Percentiles rank a stretch among this genome's conserved stretches.
Evolutionary conservation across 2,113 vertebrate species (phyloP).

Genomic region (Zosterops japonicus): DNA sequence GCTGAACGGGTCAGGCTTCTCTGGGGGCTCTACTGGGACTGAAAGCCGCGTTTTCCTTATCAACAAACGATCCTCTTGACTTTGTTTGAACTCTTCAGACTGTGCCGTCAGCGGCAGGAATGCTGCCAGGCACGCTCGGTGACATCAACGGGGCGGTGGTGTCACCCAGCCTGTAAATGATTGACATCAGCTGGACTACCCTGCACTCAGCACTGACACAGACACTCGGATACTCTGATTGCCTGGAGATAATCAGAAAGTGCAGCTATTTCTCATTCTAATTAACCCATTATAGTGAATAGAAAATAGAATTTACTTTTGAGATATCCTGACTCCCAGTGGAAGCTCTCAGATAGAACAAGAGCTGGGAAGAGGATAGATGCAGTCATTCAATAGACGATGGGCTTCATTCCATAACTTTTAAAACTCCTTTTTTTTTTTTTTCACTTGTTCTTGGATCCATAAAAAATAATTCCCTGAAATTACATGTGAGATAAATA

Average conservation of each 20-base stretch:
- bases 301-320: not conserved
- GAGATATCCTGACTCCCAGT: not conserved
- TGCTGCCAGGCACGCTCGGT: not conserved
- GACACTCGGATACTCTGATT: not conserved
- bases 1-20: not conserved
- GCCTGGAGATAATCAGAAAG: not conserved
- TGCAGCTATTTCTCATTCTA: not conserved
- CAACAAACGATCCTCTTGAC: constrained; percentile 11
- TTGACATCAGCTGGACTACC: not conserved
- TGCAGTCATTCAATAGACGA: not conserved
- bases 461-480: not conserved
- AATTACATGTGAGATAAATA: not conserved
- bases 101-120: not conserved
- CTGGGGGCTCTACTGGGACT: not conserved
- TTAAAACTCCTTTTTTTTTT: not conserved
- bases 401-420: not conserved
- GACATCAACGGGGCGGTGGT: constrained; percentile 16
- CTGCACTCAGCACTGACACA: not conserved
- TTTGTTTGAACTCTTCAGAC: not conserved
- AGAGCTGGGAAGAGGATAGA: not conserved
- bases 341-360: not conserved
- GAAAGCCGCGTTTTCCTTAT: constrained; percentile 10
- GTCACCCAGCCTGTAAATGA: not conserved
- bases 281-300: not conserved
- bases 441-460: not conserved